Conservation (phyloP, 2,888 invertebrate species). For the Netelia virgata region DNA sequence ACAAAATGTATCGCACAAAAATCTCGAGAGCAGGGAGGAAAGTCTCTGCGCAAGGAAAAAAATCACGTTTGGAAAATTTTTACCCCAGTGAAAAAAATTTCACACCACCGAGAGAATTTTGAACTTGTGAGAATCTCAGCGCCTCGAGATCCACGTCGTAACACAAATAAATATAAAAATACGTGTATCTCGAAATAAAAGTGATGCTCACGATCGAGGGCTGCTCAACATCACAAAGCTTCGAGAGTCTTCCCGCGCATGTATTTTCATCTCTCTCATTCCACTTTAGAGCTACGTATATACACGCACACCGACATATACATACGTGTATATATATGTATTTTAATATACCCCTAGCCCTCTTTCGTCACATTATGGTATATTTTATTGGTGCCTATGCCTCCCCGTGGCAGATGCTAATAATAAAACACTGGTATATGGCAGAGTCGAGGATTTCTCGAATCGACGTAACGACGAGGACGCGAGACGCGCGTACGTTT, state of each 20-base stretch:
- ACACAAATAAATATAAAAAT: background rate
- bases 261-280: constrained; percentile 21
- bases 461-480: constrained; percentile 60
- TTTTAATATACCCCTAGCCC: constrained; percentile 49
- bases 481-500: constrained; percentile 18
- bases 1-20: too few species aligned
- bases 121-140: background rate
- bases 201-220: background rate
- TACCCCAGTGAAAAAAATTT: background rate
- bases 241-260: constrained; percentile 19
- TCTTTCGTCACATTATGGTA: constrained; percentile 67
- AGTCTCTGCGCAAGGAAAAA: background rate
- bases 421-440: constrained; percentile 59
- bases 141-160: too few species aligned
- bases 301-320: background rate
- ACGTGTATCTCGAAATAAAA: constrained; percentile 30
- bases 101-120: background rate
- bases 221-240: constrained; percentile 17
- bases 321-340: constrained; percentile 15
- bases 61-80: background rate
- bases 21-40: too few species aligned
- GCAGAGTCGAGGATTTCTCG: constrained; percentile 44
- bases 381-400: constrained; percentile 52
- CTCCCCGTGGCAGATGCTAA: constrained; percentile 59
- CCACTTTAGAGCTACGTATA: background rate